A percentile compares a stretch with the other conserved stretches of the same genome.
Evolutionary conservation across 1,140 invertebrate species (phyloP).

Genomic region (Dendroctonus ponderosae): DNA sequence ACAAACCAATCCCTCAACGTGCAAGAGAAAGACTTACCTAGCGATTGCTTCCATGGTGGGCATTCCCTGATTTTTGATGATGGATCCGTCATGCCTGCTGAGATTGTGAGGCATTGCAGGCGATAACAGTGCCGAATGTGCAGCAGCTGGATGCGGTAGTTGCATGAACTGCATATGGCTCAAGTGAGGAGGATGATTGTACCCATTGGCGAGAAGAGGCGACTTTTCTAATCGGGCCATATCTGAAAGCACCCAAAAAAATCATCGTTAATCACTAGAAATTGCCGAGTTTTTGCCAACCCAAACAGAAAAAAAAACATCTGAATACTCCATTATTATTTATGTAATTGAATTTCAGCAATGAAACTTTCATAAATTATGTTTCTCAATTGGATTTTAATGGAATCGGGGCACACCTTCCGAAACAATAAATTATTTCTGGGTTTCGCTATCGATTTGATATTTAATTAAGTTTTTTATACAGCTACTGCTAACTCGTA

Average conservation of each 20-base stretch:
- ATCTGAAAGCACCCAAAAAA: constrained; percentile 58
- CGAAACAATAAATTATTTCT: constrained; percentile 6
- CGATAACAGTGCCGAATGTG: constrained; percentile 76
- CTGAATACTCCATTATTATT: constrained; percentile 1
- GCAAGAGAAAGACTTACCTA: constrained; percentile 58
- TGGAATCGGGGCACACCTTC: constrained; percentile 10
- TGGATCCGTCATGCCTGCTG: constrained; percentile 66
- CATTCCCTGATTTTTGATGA: constrained; percentile 73
- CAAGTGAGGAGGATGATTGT: constrained; percentile 89
- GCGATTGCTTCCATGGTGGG: constrained; percentile 82
- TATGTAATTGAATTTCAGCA: constrained; percentile 1
- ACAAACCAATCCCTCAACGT: too few species aligned
- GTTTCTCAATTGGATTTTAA: constrained; percentile 17
- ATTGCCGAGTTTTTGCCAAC: neutral
- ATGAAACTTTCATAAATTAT: constrained; percentile 21
- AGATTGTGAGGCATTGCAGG: constrained; percentile 84
- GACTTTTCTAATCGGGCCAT: constrained; percentile 87
- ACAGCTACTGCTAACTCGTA: neutral
- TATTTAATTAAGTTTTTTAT: constrained; percentile 21
- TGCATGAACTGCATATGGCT: constrained; percentile 89
- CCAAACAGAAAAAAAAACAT: neutral
- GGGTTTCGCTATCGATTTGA: constrained; percentile 18
- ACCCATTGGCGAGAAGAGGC: constrained; percentile 86
- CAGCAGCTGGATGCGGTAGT: constrained; percentile 68
- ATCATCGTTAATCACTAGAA: neutral